Conservation (phyloP, 1,140 invertebrate species). For the Neotoxoptera formosana region DNA sequence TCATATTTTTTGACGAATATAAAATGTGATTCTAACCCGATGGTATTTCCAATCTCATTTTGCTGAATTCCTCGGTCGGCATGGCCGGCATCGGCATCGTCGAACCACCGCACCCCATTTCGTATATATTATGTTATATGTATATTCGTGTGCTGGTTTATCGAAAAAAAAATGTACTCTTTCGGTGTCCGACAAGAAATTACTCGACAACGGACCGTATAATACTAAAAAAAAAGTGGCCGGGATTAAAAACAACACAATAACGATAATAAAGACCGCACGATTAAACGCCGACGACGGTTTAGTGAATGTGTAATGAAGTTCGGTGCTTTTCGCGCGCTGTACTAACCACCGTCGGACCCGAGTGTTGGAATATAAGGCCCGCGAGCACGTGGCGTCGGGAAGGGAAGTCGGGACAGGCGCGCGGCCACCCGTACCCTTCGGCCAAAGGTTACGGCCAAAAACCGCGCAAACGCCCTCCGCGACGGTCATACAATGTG, state of each 20-base stretch:
- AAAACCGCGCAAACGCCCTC: constrained; percentile 24
- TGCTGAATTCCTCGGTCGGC: not conserved
- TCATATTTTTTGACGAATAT: constrained; percentile 1
- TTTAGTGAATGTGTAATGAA: not conserved
- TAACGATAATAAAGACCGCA: not conserved
- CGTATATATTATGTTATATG: too few relatives aligned
- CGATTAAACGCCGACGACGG: not conserved
- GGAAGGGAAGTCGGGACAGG: not conserved
- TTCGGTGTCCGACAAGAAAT: not conserved
- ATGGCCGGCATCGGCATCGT: constrained; percentile 38
- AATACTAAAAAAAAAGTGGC: not conserved
- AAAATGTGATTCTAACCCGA: constrained; percentile 2
- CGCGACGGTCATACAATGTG: not conserved
- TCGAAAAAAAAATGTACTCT: not conserved
- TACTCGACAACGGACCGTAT: not conserved
- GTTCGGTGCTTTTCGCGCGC: not conserved
- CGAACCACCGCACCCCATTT: constrained; percentile 50
- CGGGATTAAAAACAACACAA: not conserved
- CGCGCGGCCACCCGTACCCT: not conserved
- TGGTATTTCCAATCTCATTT: constrained; percentile 28
- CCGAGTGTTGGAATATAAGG: constrained; percentile 11
- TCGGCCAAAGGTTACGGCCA: not conserved
- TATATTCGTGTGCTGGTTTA: not conserved
- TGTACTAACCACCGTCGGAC: not conserved
- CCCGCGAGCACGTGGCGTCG: constrained; percentile 5